phyloP scores from a whole-genome alignment of 1,140 invertebrate species.

The Drosophila burlai region DNA sequence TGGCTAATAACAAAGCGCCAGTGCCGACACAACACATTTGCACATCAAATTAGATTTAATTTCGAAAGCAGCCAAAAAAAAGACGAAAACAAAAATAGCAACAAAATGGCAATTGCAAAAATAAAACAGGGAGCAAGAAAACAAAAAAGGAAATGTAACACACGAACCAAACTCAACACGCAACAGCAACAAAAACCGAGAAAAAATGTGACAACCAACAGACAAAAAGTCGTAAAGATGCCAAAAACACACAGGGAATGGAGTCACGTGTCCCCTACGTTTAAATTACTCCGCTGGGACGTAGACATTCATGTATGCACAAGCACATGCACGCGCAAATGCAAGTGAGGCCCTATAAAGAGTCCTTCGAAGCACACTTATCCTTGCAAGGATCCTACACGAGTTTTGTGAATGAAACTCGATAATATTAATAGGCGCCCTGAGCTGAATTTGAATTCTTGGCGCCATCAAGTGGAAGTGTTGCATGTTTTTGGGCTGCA shows the following conservation, averaged over 20 bases:
- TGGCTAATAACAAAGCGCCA: conserved; percentile 42
- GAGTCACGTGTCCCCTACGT: conserved; percentile 62
- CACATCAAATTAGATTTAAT: conserved; percentile 75
- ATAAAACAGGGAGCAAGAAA: conserved; percentile 6
- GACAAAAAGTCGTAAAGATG: conserved; percentile 54
- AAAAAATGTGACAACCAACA: conserved; percentile 54
- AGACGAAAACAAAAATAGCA: conserved; percentile 3
- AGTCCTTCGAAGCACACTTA: conserved; percentile 26
- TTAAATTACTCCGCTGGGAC: conserved; percentile 54
- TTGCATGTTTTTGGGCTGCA: not conserved
- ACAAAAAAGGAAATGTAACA: conserved; percentile 1
- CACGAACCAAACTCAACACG: conserved; percentile 35
- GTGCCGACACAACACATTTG: conserved; percentile 43
- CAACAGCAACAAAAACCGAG: conserved; percentile 42
- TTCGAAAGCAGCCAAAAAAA: conserved; percentile 46
- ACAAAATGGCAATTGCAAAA: conserved; percentile 23
- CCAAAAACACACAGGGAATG: conserved; percentile 62
- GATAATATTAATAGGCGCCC: conserved; percentile 38
- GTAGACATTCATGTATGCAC: conserved; percentile 9
- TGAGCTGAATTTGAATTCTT: conserved; percentile 17
- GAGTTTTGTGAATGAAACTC: conserved; percentile 3
- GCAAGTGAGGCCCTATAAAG: not conserved
- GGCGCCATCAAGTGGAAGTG: not conserved
- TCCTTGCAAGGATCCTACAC: conserved; percentile 10
- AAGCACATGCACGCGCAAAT: conserved; percentile 12